Percentiles rank a stretch among this genome's conserved stretches.
phyloP scores from a whole-genome alignment of 2,888 invertebrate genomes.

The Leptopilina drosophilae region DNA sequence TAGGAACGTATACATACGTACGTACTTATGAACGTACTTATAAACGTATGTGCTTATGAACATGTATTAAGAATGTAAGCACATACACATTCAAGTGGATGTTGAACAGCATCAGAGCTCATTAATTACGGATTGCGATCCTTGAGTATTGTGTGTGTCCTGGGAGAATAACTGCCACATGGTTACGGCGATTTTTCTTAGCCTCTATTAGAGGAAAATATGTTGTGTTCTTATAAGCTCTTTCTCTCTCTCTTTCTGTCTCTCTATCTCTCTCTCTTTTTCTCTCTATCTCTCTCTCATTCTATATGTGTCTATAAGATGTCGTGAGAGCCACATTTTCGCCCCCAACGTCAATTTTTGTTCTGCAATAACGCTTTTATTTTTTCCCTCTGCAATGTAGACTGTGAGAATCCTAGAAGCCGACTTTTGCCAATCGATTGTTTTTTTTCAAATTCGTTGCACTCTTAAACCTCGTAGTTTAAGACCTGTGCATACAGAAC shows the following conservation, averaged over 20 bases:
- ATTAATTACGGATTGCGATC: conserved; percentile 41
- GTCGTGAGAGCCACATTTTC: conserved; percentile 31
- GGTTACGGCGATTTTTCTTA: conserved; percentile 12
- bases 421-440: neutral
- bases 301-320: neutral
- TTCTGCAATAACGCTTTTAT: conserved; percentile 33
- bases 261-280: too few species aligned
- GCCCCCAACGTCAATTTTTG: conserved; percentile 3
- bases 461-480: neutral
- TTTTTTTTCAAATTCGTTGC: neutral
- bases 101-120: conserved; percentile 34
- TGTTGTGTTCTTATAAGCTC: conserved; percentile 4
- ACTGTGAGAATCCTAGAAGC: conserved; percentile 8
- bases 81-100: neutral
- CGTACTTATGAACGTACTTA: neutral
- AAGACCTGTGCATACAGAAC: neutral
- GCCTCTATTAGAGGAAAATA: conserved; percentile 8
- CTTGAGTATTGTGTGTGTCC: conserved; percentile 23
- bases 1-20: too few species aligned
- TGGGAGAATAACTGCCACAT: conserved; percentile 33
- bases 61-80: neutral
- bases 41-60: neutral
- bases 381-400: neutral
- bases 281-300: too few species aligned
- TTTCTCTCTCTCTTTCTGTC: too few species aligned